Evolutionary conservation across 2,113 vertebrate species (phyloP), one percentile per base, ranked within the genome.

Genomic region (Carassius gibelio): DNA sequence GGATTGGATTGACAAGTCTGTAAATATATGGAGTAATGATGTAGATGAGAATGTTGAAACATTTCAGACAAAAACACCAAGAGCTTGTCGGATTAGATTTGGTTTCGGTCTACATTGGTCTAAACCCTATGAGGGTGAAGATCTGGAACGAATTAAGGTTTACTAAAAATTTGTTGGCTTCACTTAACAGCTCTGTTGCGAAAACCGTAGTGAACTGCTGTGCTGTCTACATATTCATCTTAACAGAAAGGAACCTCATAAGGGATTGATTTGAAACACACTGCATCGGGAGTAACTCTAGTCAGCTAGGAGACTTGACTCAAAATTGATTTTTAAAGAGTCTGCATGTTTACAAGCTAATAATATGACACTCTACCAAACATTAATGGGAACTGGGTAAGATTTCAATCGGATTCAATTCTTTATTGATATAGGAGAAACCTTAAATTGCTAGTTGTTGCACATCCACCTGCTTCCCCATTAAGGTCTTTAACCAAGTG

Each of bases 191-290:
- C 42, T 74, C 21, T 50, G 76, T 38, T 61, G 19, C 76, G 42
- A 78, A 78, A 42, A 17, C 38, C 59, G 9, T 17, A 17, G 78
- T 11, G 57, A n/a, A 3, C 21, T 42, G 19, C 76, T 6, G 36
- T 59, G 34, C n/a, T 42, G 77, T 80, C 36, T 80, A 62, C 77
- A 42, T 64, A 45, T 15, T 38, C 59, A 81, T 81, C 59, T 10
- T 19, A 66, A 66, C 36, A 0, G 9, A 74, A n/a, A 48, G 42
- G 42, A 48, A 45, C 21, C 21, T 74, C 71, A 48, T 48, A 74
- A 74, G 71, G 71, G 77, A 42, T 62, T 64, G 59, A 64, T 80
- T 64, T 64, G 61, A 45, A 80, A 64, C 8, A n/a, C 77, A 45
- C 59, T 26, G 23, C 36, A 62, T 42, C 15, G 52, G 17, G 13